A percentile compares a stretch with the other conserved stretches of the same genome.
These are phyloP conservation scores for Istiophorus platypterus DNA, from an alignment of 2,113 vertebrate species.

Conservation along the genomic window DNA sequence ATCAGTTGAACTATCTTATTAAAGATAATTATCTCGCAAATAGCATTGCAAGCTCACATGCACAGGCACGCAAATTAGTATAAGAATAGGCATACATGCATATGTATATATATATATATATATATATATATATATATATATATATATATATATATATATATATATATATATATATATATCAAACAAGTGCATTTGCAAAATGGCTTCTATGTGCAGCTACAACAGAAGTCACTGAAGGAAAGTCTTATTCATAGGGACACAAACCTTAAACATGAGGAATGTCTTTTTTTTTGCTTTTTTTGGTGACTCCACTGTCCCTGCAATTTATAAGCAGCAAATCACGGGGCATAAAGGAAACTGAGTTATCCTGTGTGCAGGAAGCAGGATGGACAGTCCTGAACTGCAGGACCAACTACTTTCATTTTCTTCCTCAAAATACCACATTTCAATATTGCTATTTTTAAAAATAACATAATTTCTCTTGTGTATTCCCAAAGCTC, in stretches of 20 bases:
- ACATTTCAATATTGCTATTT: too few species aligned
- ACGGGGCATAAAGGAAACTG: too few species aligned
- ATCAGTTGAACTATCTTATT: not conserved
- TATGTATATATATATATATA: not conserved
- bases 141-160: not conserved
- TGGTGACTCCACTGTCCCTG: too few species aligned
- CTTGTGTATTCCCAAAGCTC: too few species aligned
- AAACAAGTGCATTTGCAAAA: constrained; percentile 15
- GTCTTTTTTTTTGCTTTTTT: too few species aligned
- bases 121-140: too few species aligned
- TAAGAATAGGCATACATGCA: not conserved
- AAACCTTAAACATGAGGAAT: not conserved
- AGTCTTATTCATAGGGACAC: not conserved
- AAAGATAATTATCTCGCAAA: not conserved
- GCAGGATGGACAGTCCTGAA: too few species aligned
- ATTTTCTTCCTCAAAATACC: too few species aligned
- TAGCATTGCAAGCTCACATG: not conserved
- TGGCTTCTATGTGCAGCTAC: not conserved
- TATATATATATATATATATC: constrained; percentile 17
- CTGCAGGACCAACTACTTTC: too few species aligned
- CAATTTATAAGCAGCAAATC: too few species aligned
- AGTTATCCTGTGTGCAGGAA: too few species aligned
- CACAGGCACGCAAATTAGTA: not conserved
- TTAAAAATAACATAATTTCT: too few species aligned
- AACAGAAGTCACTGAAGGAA: constrained; percentile 23